Conservation (phyloP, 2,113 vertebrate species). For the Phaethon lepturus region DNA sequence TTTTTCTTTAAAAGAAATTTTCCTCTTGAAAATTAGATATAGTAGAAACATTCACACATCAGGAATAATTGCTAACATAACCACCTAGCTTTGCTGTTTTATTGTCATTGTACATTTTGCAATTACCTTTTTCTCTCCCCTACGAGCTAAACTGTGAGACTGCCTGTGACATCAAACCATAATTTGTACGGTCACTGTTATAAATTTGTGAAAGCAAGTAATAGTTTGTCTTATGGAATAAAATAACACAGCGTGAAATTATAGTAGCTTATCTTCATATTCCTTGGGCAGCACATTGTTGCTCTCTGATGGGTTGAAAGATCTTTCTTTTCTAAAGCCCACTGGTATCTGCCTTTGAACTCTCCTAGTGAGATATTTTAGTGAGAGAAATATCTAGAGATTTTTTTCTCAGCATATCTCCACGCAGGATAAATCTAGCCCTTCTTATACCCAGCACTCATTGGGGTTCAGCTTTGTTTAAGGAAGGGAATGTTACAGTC, state of each 20-base stretch:
- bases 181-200: background rate
- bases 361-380: background rate
- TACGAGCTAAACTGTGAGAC: background rate
- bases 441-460: background rate
- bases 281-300: conserved; percentile 34
- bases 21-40: conserved; percentile 5
- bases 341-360: conserved; percentile 12
- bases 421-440: background rate
- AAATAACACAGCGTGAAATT: conserved; percentile 61
- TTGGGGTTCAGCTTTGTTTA: background rate
- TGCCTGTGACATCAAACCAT: conserved; percentile 15
- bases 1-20: background rate
- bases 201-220: conserved; percentile 42
- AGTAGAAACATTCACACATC: background rate
- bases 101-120: conserved; percentile 25
- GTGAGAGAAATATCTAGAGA: background rate
- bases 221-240: conserved; percentile 42
- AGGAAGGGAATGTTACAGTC: background rate
- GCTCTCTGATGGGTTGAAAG: conserved; percentile 39
- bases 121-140: conserved; percentile 37
- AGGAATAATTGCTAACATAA: conserved; percentile 42
- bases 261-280: conserved; percentile 36
- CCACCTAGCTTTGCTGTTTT: conserved; percentile 9
- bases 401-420: background rate
- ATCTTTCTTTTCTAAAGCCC: conserved; percentile 21